Base-by-base conservation (phyloP, 2,113 vertebrate species). In the Leptosomus discolor region DNA sequence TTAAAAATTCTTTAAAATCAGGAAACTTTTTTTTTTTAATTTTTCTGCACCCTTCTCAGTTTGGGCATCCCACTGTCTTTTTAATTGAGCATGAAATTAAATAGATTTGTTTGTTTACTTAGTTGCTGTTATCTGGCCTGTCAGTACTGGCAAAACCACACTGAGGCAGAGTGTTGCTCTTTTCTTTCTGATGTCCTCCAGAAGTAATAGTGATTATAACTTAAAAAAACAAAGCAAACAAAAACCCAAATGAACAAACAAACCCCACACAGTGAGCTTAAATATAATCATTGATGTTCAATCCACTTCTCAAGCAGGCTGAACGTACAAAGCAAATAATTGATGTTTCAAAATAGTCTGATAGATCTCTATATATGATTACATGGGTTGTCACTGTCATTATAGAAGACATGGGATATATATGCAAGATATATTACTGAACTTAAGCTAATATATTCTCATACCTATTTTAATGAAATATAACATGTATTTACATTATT, bases 21-120 rank as follows among this genome's bases (percentile, higher is more conserved):
- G 9, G 12, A 57, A 93, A 68, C 15, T 48, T 37, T 18, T 56
- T 39, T 53, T 45, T 53, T 58, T 37, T 10, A 1, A 3, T 4
- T 16, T 75, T 68, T 61, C 12, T 1, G 0, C 24, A 32, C 32
- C 50, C 61, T 64, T 73, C 30, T 88, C 24, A 6, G 19, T 67
- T 68, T 91, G 51, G 68, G 34, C 45, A 69, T 9, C 64, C 46
- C n/a, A 22, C 57, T 53, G 30, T 73, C 48, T 43, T 97, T 91
- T 96, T 87, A 97, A 96, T 80, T 96, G 87, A 92, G 84, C 87
- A 64, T 96, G 92, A 96, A 97, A 95, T 96, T 43, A 93, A 94
- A 80, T 85, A 88, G 85, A 94, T 96, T 96, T 95, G 65, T 96
- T 96, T 95, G 65, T 56, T 82, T 50, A 61, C 36, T 76, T 63